These are phyloP conservation scores for Agonum fuliginosum DNA, from an alignment of 2,888 invertebrate genomes.

Conservation along the genomic window DNA sequence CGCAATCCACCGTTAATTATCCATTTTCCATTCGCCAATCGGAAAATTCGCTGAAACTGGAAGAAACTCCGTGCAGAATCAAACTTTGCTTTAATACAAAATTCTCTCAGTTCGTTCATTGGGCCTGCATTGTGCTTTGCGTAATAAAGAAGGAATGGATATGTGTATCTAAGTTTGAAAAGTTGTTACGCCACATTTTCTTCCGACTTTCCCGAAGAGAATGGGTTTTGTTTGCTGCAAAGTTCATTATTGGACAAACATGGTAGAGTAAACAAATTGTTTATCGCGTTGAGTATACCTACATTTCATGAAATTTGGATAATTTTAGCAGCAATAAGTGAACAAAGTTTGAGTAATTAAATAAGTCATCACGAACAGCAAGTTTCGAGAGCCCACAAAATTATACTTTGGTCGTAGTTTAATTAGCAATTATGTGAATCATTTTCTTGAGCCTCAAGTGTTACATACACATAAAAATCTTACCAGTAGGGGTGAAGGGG, in stretches of 20 bases:
- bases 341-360: neutral
- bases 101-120: slow-evolving; percentile 4
- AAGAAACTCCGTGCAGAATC: neutral
- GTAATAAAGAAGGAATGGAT: slow-evolving; percentile 35
- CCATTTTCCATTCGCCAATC: slow-evolving; percentile 23
- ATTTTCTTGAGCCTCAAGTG: too few species aligned
- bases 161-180: slow-evolving; percentile 43
- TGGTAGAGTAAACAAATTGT: slow-evolving; percentile 33
- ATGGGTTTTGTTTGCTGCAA: slow-evolving; percentile 40
- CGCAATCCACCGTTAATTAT: slow-evolving; percentile 23
- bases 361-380: slow-evolving; percentile 2
- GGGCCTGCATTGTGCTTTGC: slow-evolving; percentile 24
- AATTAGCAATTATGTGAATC: too few species aligned
- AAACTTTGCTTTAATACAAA: slow-evolving; percentile 14
- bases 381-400: too few species aligned
- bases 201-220: slow-evolving; percentile 2
- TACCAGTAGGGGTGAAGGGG: too few species aligned
- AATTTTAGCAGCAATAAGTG: neutral
- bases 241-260: slow-evolving; percentile 43
- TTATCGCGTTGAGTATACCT: slow-evolving; percentile 15
- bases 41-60: neutral
- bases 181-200: slow-evolving; percentile 25
- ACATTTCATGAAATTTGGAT: neutral
- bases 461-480: too few species aligned
- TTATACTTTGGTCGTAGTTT: too few species aligned